Evolutionary conservation across 2,113 vertebrate genomes (phyloP).

Genomic region (rat (Rattus norvegicus)): GRCr8 NC_086030.1:38462001-38462500

Average conservation of each 20-base stretch:
- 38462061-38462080: no score
- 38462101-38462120: no score
- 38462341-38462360: constrained; percentile 82
- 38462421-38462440: constrained; percentile 90
- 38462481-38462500: constrained; percentile 85
- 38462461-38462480: constrained; percentile 92
- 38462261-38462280: background rate
- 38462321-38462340: background rate
- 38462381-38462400: constrained; percentile 90
- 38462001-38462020: background rate
- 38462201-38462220: background rate
- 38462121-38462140: background rate
- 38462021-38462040: background rate
- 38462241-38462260: background rate
- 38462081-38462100: background rate
- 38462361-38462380: constrained; percentile 87
- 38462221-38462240: background rate
- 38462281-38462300: background rate
- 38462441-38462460: constrained; percentile 94
- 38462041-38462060: background rate
- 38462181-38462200: background rate
- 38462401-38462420: constrained; percentile 90
- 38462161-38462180: background rate
- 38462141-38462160: background rate
- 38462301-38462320: background rate